Conservation (phyloP, 2,888 invertebrate genomes). For the Lamellibrachia columna region DNA sequence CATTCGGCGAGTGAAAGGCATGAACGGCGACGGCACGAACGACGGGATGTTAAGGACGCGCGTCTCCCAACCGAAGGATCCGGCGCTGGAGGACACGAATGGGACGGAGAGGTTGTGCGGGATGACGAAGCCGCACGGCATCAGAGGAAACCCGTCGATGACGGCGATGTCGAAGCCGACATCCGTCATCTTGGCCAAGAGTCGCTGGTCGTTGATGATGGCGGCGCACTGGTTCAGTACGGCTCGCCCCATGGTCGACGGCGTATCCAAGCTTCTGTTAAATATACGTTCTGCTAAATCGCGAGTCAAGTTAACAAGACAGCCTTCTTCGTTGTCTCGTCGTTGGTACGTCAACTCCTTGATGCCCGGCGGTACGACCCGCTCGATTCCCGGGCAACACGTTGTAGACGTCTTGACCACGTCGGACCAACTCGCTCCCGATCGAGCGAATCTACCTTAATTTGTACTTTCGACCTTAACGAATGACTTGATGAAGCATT, state of each 20-base stretch:
- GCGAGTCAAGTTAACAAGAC: neutral
- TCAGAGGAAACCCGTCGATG: neutral
- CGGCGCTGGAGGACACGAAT: conserved; percentile 27
- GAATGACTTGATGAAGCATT: too few relatives aligned
- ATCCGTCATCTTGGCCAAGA: neutral
- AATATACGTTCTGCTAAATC: neutral
- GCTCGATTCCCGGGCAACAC: neutral
- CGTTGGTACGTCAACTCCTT: neutral
- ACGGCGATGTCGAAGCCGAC: neutral
- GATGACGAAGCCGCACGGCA: neutral
- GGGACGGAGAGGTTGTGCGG: conserved; percentile 36
- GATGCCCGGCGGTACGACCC: neutral
- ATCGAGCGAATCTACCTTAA: neutral
- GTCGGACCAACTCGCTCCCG: conserved; percentile 5
- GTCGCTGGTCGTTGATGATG: neutral
- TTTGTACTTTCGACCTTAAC: too few relatives aligned
- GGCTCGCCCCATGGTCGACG: neutral
- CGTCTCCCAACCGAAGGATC: neutral
- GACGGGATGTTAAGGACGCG: conserved; percentile 25
- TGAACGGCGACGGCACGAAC: conserved; percentile 21
- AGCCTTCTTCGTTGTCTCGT: neutral
- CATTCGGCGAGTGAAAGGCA: neutral
- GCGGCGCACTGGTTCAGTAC: neutral
- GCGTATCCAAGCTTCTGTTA: neutral
- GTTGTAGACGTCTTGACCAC: conserved; percentile 16